These are phyloP conservation scores for Ricordea florida DNA, from an alignment of 92 coral and sea anemone species.

Conservation along the genomic window DNA sequence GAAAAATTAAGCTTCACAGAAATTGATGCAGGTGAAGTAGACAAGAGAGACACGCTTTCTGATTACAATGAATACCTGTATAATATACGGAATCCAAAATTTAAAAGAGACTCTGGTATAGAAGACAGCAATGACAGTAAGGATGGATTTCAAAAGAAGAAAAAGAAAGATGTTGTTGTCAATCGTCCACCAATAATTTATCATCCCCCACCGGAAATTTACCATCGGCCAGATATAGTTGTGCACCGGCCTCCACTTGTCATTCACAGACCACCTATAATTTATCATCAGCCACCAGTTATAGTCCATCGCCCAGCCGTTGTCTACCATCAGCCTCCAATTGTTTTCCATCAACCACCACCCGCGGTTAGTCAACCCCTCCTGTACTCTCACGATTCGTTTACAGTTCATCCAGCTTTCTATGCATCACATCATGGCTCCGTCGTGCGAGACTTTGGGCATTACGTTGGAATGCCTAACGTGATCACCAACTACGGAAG, in stretches of 20 bases:
- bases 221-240: slow-evolving; percentile 97
- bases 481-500: slow-evolving; percentile 88
- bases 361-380: slow-evolving; percentile 97
- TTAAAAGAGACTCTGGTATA: slow-evolving; percentile 27
- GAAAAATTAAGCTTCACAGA: slow-evolving; percentile 62
- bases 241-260: slow-evolving; percentile 99
- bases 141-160: slow-evolving; percentile 18
- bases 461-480: slow-evolving; percentile 92
- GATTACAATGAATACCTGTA: not conserved
- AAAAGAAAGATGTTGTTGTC: slow-evolving; percentile 95
- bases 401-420: slow-evolving; percentile 94
- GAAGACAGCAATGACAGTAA: not conserved
- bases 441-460: slow-evolving; percentile 96
- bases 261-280: slow-evolving; percentile 95
- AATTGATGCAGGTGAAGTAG: not conserved
- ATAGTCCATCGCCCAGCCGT: slow-evolving; percentile 99
- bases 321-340: slow-evolving; percentile 98
- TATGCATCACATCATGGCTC: slow-evolving; percentile 98
- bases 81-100: slow-evolving; percentile 9
- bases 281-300: slow-evolving; percentile 98
- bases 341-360: slow-evolving; percentile 96
- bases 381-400: slow-evolving; percentile 95
- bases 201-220: slow-evolving; percentile 98
- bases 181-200: slow-evolving; percentile 98
- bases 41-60: slow-evolving; percentile 60